Evolutionary conservation across 2,797 vertebrate genomes (phyloP), one percentile per base, ranked within the genome.

Genomic region (Mastacembelus armatus): DNA sequence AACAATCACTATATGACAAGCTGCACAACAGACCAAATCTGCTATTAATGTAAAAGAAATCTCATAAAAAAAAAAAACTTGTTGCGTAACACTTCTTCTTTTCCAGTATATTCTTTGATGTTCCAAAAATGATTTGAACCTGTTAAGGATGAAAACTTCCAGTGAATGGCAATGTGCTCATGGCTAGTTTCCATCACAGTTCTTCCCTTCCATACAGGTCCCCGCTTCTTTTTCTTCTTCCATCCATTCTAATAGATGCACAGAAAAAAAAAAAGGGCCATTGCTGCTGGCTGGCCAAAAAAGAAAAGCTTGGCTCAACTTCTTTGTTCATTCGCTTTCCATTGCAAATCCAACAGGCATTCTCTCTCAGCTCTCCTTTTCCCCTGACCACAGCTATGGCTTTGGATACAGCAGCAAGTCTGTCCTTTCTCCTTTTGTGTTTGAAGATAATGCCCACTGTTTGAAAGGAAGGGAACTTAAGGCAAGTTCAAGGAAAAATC

Each of bases 301-400:
- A 86, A 80, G 71, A 88, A 86, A 89, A 86, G 75, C 85, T 92
- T 91, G 91, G 90, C 90, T 90, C 88, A 79, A 83, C 75, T 78
- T 84, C 87, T 89, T 86, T 84, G 82, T 89, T 90, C 88, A 85
- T 88, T 88, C 79, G 85, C 87, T 93, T 92, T 92, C 89, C 89
- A 90, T 92, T 91, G 88, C 86, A 87, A 90, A 91, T 90, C 88
- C 90, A 83, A 78, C 85, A 90, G 86, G 87, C 89, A 89, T 91
- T 88, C 87, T 90, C 81, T 85, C 80, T 88, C 74, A 43, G 78
- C 81, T 83, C 85, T 88, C 85, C 86, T 86, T 87, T 85, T 74
- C 80, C n/a, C 77, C 88, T 89, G 87, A 91, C 88, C 88, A 86
- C 89, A 91, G 85, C 84, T 90, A 88, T 90, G 89, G 88, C 81